These are phyloP conservation scores for Perognathus longimembris DNA, from an alignment of 2,113 vertebrate genomes.

Conservation along the genomic window DNA sequence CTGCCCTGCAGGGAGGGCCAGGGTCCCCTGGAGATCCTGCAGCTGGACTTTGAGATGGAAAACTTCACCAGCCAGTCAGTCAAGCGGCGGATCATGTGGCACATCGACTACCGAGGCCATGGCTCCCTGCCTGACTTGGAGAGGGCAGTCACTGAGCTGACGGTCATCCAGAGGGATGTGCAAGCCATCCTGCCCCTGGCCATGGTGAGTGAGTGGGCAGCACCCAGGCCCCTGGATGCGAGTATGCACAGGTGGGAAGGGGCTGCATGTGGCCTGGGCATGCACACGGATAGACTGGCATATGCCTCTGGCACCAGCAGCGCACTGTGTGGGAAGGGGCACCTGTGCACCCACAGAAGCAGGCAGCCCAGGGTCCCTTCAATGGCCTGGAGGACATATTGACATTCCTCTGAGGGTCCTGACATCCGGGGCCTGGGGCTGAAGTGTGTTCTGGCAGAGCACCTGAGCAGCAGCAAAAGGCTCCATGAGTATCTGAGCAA, in stretches of 20 bases:
- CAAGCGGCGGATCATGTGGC: conserved; percentile 98
- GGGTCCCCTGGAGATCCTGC: conserved; percentile 94
- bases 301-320: too few species aligned
- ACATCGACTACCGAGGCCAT: conserved; percentile 95
- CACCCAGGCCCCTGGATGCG: rapidly evolving
- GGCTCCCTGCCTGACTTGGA: conserved; percentile 92
- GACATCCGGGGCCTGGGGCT: neutral
- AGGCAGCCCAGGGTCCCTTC: neutral
- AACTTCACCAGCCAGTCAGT: conserved; percentile 99
- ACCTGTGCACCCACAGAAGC: neutral
- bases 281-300: rapidly evolving
- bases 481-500: rapidly evolving
- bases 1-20: conserved; percentile 87
- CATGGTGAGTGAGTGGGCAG: conserved; percentile 95
- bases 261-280: neutral
- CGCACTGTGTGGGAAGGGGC: too few species aligned
- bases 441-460: neutral
- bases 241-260: rapidly evolving
- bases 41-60: conserved; percentile 99
- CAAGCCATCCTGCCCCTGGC: conserved; percentile 97
- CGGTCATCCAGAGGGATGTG: conserved; percentile 96
- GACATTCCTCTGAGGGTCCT: neutral
- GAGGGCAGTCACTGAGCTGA: conserved; percentile 96
- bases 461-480: neutral
- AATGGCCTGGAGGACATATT: neutral